phyloP scores from a whole-genome alignment of 92 coral and sea anemone species.

The Bergia sp. region DNA sequence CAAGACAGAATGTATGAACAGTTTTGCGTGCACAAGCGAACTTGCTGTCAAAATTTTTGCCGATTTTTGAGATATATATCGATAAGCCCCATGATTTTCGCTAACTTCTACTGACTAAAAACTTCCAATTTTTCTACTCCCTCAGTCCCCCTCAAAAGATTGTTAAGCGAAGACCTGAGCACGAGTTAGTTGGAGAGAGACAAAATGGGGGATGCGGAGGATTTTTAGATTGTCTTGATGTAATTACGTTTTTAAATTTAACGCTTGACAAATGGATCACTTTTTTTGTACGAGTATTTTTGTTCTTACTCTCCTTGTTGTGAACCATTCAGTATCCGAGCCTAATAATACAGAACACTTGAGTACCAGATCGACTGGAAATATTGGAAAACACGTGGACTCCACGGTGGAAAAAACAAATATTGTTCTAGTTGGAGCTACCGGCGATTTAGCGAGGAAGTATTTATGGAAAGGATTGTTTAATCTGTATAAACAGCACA shows the following conservation, averaged over 20 bases:
- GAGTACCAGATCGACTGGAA: background rate
- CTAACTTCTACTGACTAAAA: too few relatives aligned
- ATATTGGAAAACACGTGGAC: background rate
- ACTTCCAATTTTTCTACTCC: too few relatives aligned
- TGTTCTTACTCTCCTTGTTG: background rate
- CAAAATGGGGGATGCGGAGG: conserved; percentile 4
- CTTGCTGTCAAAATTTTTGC: too few relatives aligned
- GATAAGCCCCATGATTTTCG: too few relatives aligned
- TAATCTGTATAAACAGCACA: conserved; percentile 58
- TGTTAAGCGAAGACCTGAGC: too few relatives aligned
- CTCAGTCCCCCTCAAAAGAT: too few relatives aligned
- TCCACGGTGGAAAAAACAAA: conserved; percentile 21
- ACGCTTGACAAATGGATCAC: background rate
- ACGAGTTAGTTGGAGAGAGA: background rate
- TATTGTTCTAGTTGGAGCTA: conserved; percentile 81
- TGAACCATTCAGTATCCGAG: background rate
- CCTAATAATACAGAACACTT: background rate
- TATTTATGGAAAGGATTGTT: conserved; percentile 94
- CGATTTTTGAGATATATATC: too few relatives aligned
- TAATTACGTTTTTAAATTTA: background rate
- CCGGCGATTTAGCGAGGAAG: conserved; percentile 89
- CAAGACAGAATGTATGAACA: too few relatives aligned
- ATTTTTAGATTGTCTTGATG: background rate
- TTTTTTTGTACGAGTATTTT: background rate
- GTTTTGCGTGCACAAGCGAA: too few relatives aligned